Percentiles rank a stretch among this genome's conserved stretches.
Conservation (phyloP, 1,140 invertebrate genomes). For the Achatina immaculata region DNA sequence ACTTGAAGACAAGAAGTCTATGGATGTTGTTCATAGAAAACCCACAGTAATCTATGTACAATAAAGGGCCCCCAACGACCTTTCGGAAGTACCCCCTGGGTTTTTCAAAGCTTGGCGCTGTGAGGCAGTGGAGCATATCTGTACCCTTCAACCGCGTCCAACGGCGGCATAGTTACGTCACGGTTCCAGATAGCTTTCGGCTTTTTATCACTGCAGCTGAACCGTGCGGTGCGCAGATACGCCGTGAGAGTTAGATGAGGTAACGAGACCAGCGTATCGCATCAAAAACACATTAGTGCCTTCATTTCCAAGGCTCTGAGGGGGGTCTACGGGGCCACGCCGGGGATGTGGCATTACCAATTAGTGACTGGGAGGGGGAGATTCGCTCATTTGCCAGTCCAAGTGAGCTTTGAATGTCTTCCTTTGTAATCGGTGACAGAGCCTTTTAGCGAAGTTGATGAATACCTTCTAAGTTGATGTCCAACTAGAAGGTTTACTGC, state of each 20-base stretch:
- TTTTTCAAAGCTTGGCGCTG: neutral
- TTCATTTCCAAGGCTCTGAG: neutral
- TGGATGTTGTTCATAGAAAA: no score
- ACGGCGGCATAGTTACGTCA: neutral
- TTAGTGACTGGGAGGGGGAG: neutral
- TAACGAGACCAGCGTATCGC: slow-evolving; percentile 1
- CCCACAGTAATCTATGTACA: no score
- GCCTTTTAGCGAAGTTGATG: neutral
- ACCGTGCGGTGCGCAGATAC: neutral
- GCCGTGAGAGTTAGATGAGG: neutral
- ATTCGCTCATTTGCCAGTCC: neutral
- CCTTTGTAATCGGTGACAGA: neutral
- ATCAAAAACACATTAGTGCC: slow-evolving; percentile 32
- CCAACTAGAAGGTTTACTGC: neutral
- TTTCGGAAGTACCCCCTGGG: neutral
- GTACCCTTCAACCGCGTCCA: neutral
- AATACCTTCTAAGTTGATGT: neutral
- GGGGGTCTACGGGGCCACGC: neutral
- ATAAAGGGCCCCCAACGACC: no score
- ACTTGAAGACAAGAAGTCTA: no score
- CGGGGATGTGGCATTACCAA: neutral
- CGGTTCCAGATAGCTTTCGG: neutral
- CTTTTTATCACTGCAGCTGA: neutral
- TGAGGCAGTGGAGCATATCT: slow-evolving; percentile 5
- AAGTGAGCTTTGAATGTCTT: neutral